Base-by-base conservation (phyloP, 2,113 vertebrate species). In the Nannobrachium achirus region DNA sequence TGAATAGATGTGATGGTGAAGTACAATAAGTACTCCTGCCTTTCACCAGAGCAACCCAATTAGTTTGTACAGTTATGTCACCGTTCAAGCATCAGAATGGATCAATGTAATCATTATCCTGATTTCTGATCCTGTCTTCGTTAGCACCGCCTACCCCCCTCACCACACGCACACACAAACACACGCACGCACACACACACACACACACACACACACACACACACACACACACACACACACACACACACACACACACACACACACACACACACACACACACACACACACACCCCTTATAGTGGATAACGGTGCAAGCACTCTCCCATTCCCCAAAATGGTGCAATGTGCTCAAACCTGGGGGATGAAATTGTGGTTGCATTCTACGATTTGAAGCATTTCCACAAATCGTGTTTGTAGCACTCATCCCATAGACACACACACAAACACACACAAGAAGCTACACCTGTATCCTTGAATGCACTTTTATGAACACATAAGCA, bases 91-190 rank as follows among this genome's bases (percentile, higher is more conserved):
- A 85, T 84, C 76, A 75, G 75, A 58, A 68, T 53, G 46, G 67
- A 86, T 86, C 85, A 79, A 84, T 86, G 79, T 65, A 73, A 81
- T 83, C 84, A 78, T 86, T 89, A 86, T 74, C 81, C 64, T 81
- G 69, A 81, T 87, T 80, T 81, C n/a, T n/a, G n/a, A 77, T 79
- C 40, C 59, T 67, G 60, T 50, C 64, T 74, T 77, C 75, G 80
- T 84, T 82, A 81, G 78, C 65, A 61, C 65, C 38, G 51, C 20
- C 16, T 15, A 8, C 20, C 53, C 19, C 9, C 7, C 53, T 10
- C 16, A 18, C 11, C 11, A 13, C 14, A 13, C 25, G 19, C 89
- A 95, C 94, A 67, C 95, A 93, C 94, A n/a, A n/a, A 56, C 55
- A 56, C 13, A n/a, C 3, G 20, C 14, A 56, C 94, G 86, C 39